Percentiles rank a stretch among this genome's conserved stretches.
Evolutionary conservation across 2,888 invertebrate genomes (phyloP).

Genomic region (Thymelicus lineola): DNA sequence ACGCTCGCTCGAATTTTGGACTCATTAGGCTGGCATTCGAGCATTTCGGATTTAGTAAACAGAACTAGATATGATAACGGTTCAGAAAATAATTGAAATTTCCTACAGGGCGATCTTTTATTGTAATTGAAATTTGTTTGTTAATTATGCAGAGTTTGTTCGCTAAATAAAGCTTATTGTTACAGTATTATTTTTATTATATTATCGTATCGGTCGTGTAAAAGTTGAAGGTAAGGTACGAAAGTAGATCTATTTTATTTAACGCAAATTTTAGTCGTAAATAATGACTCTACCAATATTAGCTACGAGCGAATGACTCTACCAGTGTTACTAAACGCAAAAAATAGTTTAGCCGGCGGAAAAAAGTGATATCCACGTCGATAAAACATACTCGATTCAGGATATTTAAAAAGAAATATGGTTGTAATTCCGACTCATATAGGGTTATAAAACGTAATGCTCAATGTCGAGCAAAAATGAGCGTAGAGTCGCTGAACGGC

Average conservation of each 20-base stretch:
- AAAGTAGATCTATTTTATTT: not conserved
- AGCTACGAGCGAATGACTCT: not conserved
- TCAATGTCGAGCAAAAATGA: not conserved
- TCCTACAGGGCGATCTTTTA: not conserved
- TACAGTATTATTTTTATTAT: not conserved
- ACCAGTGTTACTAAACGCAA: not conserved
- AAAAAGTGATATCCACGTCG: not conserved
- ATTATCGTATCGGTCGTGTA: not conserved
- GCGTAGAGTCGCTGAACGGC: not conserved
- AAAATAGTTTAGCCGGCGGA: not conserved
- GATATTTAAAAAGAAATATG: not conserved
- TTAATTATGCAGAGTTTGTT: not conserved
- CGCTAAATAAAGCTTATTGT: not conserved
- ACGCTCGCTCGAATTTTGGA: conserved; percentile 66
- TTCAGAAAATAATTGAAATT: conserved; percentile 48
- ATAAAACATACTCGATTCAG: not conserved
- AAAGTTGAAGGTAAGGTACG: conserved; percentile 7
- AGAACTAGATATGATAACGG: conserved; percentile 62
- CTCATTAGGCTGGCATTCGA: conserved; percentile 75
- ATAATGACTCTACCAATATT: not conserved
- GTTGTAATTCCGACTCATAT: conserved; percentile 4
- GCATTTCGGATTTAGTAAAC: conserved; percentile 77
- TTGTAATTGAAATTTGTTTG: not conserved
- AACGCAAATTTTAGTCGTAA: not conserved
- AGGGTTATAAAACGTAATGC: conserved; percentile 12